phyloP scores from a whole-genome alignment of 2,888 invertebrate genomes.

The Xanthia icteritia region DNA sequence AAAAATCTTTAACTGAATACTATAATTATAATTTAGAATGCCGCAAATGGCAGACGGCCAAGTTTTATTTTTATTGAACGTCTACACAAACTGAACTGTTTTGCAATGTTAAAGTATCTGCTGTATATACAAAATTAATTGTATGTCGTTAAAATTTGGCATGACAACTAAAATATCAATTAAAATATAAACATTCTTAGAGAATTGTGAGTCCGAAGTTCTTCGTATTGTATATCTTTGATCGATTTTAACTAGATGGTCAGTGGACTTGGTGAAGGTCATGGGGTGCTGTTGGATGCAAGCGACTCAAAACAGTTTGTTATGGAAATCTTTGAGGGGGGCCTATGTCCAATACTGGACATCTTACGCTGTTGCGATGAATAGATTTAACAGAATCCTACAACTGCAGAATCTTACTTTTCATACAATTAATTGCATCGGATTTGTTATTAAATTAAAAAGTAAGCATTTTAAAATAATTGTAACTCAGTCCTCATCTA shows the following conservation, averaged over 20 bases:
- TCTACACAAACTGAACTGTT: constrained; percentile 45
- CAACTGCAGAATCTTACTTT: no score
- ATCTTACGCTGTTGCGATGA: constrained; percentile 6
- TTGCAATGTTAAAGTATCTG: constrained; percentile 50
- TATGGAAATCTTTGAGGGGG: constrained; percentile 28
- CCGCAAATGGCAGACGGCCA: constrained; percentile 59
- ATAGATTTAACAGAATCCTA: constrained; percentile 6
- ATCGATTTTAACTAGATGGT: constrained; percentile 47
- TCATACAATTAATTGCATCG: constrained; percentile 1
- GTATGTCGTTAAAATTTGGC: constrained; percentile 59
- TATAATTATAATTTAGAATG: constrained; percentile 25
- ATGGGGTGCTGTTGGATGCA: constrained; percentile 39
- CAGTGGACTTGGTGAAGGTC: constrained; percentile 33
- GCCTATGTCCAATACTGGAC: constrained; percentile 23
- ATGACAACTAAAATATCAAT: constrained; percentile 65
- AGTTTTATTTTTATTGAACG: constrained; percentile 55
- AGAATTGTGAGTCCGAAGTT: constrained; percentile 46
- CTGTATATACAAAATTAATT: constrained; percentile 57
- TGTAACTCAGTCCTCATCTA: constrained; percentile 7
- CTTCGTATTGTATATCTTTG: constrained; percentile 35
- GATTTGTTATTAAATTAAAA: constrained; percentile 23
- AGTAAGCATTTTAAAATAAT: not conserved
- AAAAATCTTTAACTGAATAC: constrained; percentile 17
- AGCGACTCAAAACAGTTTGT: constrained; percentile 34
- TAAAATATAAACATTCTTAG: constrained; percentile 45